Evolutionary conservation across 1,140 invertebrate species (phyloP).

Genomic region (Heliconius nattereri): DNA sequence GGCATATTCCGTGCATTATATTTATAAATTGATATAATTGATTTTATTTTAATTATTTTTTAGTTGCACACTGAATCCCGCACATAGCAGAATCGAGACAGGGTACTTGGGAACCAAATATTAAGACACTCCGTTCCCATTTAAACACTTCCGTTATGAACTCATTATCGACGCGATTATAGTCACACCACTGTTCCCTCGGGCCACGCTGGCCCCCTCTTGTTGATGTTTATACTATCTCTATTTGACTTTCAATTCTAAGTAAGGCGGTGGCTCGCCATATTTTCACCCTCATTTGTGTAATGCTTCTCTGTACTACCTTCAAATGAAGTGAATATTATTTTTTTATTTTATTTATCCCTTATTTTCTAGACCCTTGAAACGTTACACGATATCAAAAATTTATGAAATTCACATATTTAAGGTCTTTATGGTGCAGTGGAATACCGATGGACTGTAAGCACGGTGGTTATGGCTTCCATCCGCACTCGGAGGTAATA

Average conservation of each 20-base stretch:
- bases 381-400: conserved; percentile 12
- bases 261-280: conserved; percentile 28
- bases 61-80: no score
- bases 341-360: conserved; percentile 41
- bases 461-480: neutral
- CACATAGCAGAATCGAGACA: no score
- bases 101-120: no score
- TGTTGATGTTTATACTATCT: neutral
- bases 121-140: no score
- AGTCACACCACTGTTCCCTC: no score
- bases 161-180: no score
- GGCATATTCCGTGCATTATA: no score
- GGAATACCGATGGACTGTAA: neutral
- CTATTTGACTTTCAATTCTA: neutral
- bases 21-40: no score
- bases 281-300: conserved; percentile 43
- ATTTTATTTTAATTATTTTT: no score
- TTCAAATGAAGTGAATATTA: conserved; percentile 45
- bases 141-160: no score
- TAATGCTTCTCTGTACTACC: conserved; percentile 39
- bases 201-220: no score
- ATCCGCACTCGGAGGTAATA: no score
- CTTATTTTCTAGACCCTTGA: conserved; percentile 5
- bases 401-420: neutral
- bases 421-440: neutral